phyloP scores from a whole-genome alignment of 2,797 vertebrate species.

The Scomberomorus guttatus region DNA sequence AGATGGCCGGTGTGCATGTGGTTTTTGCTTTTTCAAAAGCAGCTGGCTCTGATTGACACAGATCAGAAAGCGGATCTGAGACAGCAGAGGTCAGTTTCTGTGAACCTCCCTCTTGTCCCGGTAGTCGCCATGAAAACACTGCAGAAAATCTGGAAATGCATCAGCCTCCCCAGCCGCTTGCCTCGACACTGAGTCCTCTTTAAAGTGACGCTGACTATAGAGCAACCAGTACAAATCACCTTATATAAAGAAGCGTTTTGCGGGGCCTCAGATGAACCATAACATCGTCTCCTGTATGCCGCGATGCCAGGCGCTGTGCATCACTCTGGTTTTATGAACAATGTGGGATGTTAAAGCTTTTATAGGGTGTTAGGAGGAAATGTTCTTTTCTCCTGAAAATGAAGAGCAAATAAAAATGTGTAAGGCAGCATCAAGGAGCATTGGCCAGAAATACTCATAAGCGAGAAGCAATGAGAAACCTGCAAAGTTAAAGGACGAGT shows the following conservation, averaged over 20 bases:
- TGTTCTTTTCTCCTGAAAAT: conserved; percentile 64
- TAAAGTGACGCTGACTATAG: conserved; percentile 35
- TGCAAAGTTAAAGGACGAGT: conserved; percentile 50
- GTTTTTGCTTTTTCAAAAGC: conserved; percentile 26
- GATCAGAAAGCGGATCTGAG: conserved; percentile 49
- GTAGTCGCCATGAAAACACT: conserved; percentile 23
- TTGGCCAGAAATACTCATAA: conserved; percentile 41
- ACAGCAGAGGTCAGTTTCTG: conserved; percentile 37
- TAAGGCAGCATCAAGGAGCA: conserved; percentile 47
- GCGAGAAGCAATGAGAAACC: conserved; percentile 46
- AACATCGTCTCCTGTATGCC: conserved; percentile 22
- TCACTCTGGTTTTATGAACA: conserved; percentile 70
- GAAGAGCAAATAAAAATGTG: conserved; percentile 69
- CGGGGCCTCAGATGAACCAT: conserved; percentile 57
- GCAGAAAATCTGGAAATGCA: conserved; percentile 25
- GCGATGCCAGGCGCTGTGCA: conserved; percentile 31
- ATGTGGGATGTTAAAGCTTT: conserved; percentile 68
- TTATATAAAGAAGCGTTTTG: conserved; percentile 46
- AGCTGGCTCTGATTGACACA: conserved; percentile 62
- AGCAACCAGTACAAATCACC: conserved; percentile 51
- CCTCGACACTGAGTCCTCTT: conserved; percentile 14
- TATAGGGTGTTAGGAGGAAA: conserved; percentile 65
- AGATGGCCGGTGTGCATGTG: conserved; percentile 56
- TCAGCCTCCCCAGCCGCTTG: not conserved
- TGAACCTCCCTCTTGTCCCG: conserved; percentile 8